Base-by-base conservation (phyloP, 2,113 vertebrate genomes). In the Peucedramus taeniatus region DNA sequence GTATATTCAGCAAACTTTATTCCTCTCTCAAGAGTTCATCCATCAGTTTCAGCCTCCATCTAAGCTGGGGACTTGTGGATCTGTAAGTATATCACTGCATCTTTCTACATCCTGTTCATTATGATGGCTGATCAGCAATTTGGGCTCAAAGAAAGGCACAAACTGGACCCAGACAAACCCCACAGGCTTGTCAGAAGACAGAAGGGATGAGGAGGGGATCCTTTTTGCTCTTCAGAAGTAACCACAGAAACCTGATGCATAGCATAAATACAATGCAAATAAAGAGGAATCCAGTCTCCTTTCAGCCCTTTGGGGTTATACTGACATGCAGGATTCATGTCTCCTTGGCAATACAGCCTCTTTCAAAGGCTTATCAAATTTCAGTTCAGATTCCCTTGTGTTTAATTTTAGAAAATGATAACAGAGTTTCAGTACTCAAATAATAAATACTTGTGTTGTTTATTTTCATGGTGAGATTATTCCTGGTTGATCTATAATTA, bases 1-100 rank as follows among this genome's bases (percentile, higher is more conserved):
- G 83, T 94, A 90, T 96, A 93, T 80, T 93, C 79, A 80, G 61
- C 71, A 93, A 96, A 92, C 54, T 93, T 93, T 86, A 89, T 95
- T 92, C 80, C 8, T 35, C 83, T 94, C 90, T 82, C 88, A 92
- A 74, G 91, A 87, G 89, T 80, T 93, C 86, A 93, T 87, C 84
- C 82, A 83, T 94, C 87, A 90, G 92, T 59, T 90, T 16, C 60
- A 86, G 60, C 71, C 85, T 92, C 54, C 39, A 18, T 71, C 69
- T 40, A 70, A 81, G 35, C 39, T 59, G 78, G 47, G 30, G 31
- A 78, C 1, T 0, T 59, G 45, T 71, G 85, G 63, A 47, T 83
- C 45, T 86, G 79, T 81, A 74, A 92, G 83, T 83, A 31, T 47
- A 70, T 64, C 76, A 7, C 26, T 51, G 44, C 33, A 35, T 68